Evolutionary conservation across 2,797 vertebrate genomes (phyloP), one percentile per base, ranked within the genome.

Genomic region (Gadopsis bispinosus): DNA sequence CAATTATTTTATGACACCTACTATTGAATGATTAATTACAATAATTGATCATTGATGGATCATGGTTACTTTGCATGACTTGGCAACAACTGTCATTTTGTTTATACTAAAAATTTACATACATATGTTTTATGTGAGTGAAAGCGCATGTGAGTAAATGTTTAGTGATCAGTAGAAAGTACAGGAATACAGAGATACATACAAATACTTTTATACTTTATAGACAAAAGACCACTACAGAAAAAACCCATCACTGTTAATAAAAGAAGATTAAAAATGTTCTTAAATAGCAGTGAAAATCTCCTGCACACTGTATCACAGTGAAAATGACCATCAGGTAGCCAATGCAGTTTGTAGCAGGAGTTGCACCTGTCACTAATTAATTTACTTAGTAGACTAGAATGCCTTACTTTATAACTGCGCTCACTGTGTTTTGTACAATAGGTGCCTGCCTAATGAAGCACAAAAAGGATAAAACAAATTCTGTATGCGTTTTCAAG

Each of bases 21-120:
- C 48, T 43, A 67, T 1, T 56, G 31, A 77, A 72, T 5, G 43
- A 19, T 29, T 53, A 17, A 66, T 77, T 55, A 56, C 4, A 71
- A 0, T 53, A 71, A 59, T 9, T 65, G 9, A 31, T 60, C 53
- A 65, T 39, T 78, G 22, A 78, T 29, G 45, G 29, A 41, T 58
- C 1, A 0, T 12, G 43, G 29, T 67, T 67, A 43, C 22, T 69
- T 33, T 70, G 20, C 45, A 56, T 64, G 4, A 31, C 39, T 35
- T 54, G 50, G 9, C 20, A 59, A 64, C 56, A 73, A 73, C 31
- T 19, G 14, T 39, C 31, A 35, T 0, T 54, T 22, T 48, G 26
- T 16, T 58, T 7, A 31, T 37, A 16, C 20, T 26, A 26, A 26
- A 26, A 26, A 26, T 26, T 26, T 26, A 26, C 26, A 26, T 26